These are phyloP conservation scores for Raphicerus campestris DNA, from an alignment of 2,113 vertebrate species.

Conservation along the genomic window DNA sequence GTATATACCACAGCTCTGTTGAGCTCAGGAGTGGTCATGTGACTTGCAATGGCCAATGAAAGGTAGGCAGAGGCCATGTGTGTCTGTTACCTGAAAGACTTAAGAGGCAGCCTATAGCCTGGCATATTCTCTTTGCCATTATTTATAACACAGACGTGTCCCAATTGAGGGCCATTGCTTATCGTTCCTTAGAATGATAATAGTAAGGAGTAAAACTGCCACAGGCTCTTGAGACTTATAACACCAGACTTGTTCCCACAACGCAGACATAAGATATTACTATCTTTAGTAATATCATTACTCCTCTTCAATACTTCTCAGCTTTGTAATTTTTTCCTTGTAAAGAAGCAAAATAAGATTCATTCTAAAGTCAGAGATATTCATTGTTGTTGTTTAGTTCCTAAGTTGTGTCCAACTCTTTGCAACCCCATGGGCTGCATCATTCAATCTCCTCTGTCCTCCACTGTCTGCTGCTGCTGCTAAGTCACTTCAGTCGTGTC, in stretches of 20 bases:
- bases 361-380: neutral
- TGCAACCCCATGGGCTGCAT: neutral
- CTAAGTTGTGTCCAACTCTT: neutral
- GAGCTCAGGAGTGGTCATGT: neutral
- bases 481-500: neutral
- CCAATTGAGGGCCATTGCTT: neutral
- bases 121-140: neutral
- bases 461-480: neutral
- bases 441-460: neutral
- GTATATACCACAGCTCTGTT: neutral
- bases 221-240: neutral
- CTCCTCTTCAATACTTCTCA: neutral
- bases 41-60: neutral
- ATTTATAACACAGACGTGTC: neutral
- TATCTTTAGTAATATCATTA: neutral
- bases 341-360: slow-evolving; percentile 1
- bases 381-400: neutral
- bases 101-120: neutral
- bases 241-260: neutral
- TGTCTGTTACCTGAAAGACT: neutral
- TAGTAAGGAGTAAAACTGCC: neutral
- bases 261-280: neutral
- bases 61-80: neutral
- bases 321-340: neutral
- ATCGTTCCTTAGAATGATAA: neutral